A percentile compares a stretch with the other conserved stretches of the same genome.
Evolutionary conservation across 2,113 vertebrate species (phyloP).

Genomic region (Leucoraja erinaceus): DNA sequence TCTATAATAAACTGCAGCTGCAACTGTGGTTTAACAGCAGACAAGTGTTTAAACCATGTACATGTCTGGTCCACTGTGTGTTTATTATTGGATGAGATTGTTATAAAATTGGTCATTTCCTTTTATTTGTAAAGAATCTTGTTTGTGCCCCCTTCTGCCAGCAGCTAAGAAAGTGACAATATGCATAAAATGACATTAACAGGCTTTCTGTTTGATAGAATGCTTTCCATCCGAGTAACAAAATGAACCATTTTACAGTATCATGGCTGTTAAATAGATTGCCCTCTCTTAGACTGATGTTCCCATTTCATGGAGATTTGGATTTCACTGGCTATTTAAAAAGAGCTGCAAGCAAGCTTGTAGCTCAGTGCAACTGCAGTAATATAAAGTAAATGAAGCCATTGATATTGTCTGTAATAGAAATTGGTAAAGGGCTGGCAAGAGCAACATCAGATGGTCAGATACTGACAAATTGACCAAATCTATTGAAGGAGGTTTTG

Average conservation of each 20-base stretch:
- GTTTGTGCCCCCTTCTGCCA: not conserved
- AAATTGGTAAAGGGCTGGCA: not conserved
- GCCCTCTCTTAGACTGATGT: not conserved
- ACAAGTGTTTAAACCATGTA: not conserved
- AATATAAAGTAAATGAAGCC: not conserved
- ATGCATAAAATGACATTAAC: not conserved
- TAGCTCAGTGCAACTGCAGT: not conserved
- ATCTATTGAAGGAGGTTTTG: not conserved
- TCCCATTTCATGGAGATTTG: conserved; percentile 9
- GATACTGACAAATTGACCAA: not conserved
- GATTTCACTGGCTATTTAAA: not conserved
- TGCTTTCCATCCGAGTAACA: not conserved
- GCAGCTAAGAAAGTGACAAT: not conserved
- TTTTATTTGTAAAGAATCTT: not conserved
- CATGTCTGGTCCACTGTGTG: not conserved
- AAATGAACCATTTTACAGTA: not conserved
- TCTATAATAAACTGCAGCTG: not conserved
- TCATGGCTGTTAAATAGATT: not conserved
- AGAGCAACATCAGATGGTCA: not conserved
- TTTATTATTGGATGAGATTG: not conserved
- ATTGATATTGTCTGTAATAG: not conserved
- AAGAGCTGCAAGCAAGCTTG: not conserved
- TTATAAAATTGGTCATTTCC: too few relatives aligned
- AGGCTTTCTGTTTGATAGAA: not conserved
- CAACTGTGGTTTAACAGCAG: not conserved